Percentiles rank a stretch among this genome's conserved stretches.
These are phyloP conservation scores for Dryas iulia DNA, from an alignment of 1,140 invertebrate genomes.

Conservation along the genomic window DNA sequence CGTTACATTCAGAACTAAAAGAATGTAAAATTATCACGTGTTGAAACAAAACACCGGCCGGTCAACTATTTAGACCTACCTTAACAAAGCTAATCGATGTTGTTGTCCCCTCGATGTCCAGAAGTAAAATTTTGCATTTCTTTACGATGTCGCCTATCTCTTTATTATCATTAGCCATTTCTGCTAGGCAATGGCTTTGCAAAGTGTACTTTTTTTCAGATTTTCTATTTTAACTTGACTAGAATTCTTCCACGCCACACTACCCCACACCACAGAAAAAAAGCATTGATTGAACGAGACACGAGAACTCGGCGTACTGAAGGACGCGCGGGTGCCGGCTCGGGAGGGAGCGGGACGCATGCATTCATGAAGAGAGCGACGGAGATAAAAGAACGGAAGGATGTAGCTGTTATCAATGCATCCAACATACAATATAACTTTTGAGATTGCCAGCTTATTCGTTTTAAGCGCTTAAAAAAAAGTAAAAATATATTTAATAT, in stretches of 20 bases:
- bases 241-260: conserved; percentile 68
- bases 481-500: neutral
- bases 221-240: conserved; percentile 66
- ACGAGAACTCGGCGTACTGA: conserved; percentile 49
- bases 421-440: conserved; percentile 45
- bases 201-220: conserved; percentile 52
- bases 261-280: conserved; percentile 71
- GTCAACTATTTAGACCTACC: conserved; percentile 74
- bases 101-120: conserved; percentile 78
- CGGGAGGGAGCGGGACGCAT: conserved; percentile 50
- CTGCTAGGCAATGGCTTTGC: conserved; percentile 45
- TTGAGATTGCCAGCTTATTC: conserved; percentile 30
- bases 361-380: conserved; percentile 44
- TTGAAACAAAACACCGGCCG: conserved; percentile 76
- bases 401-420: conserved; percentile 52
- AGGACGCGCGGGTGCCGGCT: conserved; percentile 48
- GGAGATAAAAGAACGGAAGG: conserved; percentile 67
- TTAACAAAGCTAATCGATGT: conserved; percentile 80
- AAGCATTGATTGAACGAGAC: conserved; percentile 72
- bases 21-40: conserved; percentile 46
- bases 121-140: conserved; percentile 74
- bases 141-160: conserved; percentile 71
- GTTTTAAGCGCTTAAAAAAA: neutral
- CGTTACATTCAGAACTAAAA: neutral
- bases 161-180: conserved; percentile 71